Base-by-base conservation (phyloP, 2,797 vertebrate species). In the Erpetoichthys calabaricus region DNA sequence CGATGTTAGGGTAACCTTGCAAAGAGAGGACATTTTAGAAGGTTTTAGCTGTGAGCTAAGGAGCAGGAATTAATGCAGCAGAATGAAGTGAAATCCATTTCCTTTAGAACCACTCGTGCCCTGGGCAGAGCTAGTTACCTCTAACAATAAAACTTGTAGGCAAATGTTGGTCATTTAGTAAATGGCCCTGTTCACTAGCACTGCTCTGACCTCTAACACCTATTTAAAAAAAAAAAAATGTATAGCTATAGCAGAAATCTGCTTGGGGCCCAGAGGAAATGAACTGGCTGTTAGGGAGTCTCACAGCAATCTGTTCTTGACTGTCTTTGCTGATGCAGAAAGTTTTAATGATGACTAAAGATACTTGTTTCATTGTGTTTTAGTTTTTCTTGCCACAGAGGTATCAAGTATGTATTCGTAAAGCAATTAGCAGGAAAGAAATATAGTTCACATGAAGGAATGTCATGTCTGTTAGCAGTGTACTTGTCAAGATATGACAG, bases 1-100 rank as follows among this genome's bases (percentile, higher is more conserved):
- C 95, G 68, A 99, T 98, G 82, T 98, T 99, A 52, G 94, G 95
- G 76, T 99, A 99, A 88, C 93, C 94, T 98, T 80, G 68, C 75
- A 71, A 45, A 74, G 41, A 4, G 43, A 46, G 61, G 59, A 64
- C 47, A 62, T 25, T 8, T 9, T 43, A n/a, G 7, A 9, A 55
- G 42, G 45, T 4, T 8, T 57, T 47, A 49, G 56, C 42, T 57
- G 42, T 9, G 10, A 47, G 7, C 25, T 5, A 8, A 8, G 4
- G 8, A 49, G 50, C 4, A 8, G 53, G n/a, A 8, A 45, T 1
- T 4, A 9, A n/a, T 4, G 7, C 8, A 5, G 49, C 25, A 25
- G 25, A 25, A 25, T 25, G 25, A 25, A 25, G 25, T 25, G 25
- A 25, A 25, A 25, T 25, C 25, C 25, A 25, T 25, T 25, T 25